Evolutionary conservation across 1,140 invertebrate species (phyloP).

Genomic region (Eriocheir sinensis): DNA sequence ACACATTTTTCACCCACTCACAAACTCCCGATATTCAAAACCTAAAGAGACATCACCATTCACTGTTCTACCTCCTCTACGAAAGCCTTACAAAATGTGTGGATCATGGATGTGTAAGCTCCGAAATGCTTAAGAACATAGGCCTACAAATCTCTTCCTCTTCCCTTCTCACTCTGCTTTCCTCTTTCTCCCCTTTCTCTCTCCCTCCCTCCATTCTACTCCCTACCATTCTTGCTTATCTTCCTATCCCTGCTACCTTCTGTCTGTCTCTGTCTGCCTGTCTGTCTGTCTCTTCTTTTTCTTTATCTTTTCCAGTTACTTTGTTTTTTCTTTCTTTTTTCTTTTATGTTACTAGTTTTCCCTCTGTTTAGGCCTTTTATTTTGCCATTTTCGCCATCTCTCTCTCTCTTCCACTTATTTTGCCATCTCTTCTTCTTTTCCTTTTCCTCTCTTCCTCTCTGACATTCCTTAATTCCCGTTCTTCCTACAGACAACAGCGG

Average conservation of each 20-base stretch:
- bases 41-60: too few species aligned
- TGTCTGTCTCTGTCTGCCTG: neutral
- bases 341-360: neutral
- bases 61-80: too few species aligned
- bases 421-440: neutral
- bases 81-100: too few species aligned
- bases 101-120: too few species aligned
- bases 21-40: too few species aligned
- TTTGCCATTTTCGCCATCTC: neutral
- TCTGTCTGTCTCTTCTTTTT: neutral
- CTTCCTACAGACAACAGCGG: neutral
- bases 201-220: too few species aligned
- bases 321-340: neutral
- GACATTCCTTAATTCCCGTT: neutral
- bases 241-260: neutral
- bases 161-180: too few species aligned
- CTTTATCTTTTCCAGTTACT: neutral
- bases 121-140: too few species aligned
- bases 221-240: too few species aligned
- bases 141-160: too few species aligned
- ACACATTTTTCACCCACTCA: too few species aligned
- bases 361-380: neutral
- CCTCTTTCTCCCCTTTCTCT: too few species aligned
- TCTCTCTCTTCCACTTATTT: neutral
- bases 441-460: neutral